Percentiles rank a stretch among this genome's conserved stretches.
These are phyloP conservation scores for Hippocampus abdominalis DNA, from an alignment of 2,113 vertebrate species.

Conservation along the genomic window DNA sequence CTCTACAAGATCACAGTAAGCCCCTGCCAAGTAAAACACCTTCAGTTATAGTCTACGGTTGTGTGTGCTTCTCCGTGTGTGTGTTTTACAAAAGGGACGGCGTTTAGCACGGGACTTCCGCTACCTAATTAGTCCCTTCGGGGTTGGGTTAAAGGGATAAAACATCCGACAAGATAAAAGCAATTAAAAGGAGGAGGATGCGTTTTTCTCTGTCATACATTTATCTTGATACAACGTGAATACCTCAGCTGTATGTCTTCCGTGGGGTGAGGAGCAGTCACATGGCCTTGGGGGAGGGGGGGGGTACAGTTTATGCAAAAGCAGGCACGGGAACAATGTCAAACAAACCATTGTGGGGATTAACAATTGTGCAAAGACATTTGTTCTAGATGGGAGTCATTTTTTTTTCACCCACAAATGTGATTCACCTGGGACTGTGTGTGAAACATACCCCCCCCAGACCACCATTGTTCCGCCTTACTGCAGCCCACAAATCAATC, in stretches of 20 bases:
- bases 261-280: conserved; percentile 34
- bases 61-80: background rate
- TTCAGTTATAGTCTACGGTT: conserved; percentile 3
- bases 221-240: conserved; percentile 55
- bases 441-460: conserved; percentile 27
- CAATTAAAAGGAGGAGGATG: conserved; percentile 54
- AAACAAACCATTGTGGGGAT: conserved; percentile 51
- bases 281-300: conserved; percentile 29
- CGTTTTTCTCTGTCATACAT: conserved; percentile 58
- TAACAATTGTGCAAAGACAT: conserved; percentile 53
- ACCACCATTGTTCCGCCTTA: conserved; percentile 25
- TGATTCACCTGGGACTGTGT: conserved; percentile 15
- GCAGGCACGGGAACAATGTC: conserved; percentile 63
- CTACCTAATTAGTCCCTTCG: conserved; percentile 59
- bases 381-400: conserved; percentile 38
- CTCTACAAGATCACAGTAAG: conserved; percentile 1
- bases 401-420: conserved; percentile 15
- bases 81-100: conserved; percentile 57
- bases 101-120: conserved; percentile 43
- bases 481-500: conserved; percentile 51
- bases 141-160: conserved; percentile 35
- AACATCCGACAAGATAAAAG: conserved; percentile 54
- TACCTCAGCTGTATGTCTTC: conserved; percentile 33
- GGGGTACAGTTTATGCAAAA: conserved; percentile 16
- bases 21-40: conserved; percentile 24